phyloP scores from a whole-genome alignment of 35 echinoderm and acorn worm genomes.

The Apostichopus californicus region DNA sequence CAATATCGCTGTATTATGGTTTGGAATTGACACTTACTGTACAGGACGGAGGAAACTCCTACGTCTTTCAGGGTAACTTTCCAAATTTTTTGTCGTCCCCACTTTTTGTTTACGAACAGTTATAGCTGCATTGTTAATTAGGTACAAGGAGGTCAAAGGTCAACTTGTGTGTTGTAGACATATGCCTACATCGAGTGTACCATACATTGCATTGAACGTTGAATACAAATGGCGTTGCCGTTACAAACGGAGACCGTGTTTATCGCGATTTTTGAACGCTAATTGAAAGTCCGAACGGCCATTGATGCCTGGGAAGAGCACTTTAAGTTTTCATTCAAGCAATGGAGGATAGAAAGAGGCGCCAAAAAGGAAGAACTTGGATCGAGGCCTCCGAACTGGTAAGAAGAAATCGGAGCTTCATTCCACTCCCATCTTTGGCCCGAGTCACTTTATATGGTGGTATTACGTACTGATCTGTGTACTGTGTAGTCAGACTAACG shows the following conservation, averaged over 20 bases:
- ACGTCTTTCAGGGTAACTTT: neutral
- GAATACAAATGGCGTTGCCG: slow-evolving; percentile 8
- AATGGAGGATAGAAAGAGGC: slow-evolving; percentile 87
- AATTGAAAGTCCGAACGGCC: neutral
- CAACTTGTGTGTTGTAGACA: neutral
- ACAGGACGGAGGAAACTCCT: no score
- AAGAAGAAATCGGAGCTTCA: slow-evolving; percentile 35
- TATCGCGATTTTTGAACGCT: neutral
- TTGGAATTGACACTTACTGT: no score
- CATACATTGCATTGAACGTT: neutral
- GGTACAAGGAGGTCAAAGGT: slow-evolving; percentile 51
- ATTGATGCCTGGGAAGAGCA: slow-evolving; percentile 2
- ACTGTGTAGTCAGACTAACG: neutral
- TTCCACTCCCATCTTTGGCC: slow-evolving; percentile 48
- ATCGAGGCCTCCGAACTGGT: slow-evolving; percentile 88
- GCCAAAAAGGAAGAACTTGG: slow-evolving; percentile 82
- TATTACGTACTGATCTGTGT: neutral
- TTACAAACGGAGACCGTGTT: neutral
- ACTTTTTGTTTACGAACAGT: slow-evolving; percentile 66
- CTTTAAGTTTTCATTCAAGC: slow-evolving; percentile 4
- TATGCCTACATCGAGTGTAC: slow-evolving; percentile 3
- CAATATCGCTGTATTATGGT: no score
- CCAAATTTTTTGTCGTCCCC: slow-evolving; percentile 49
- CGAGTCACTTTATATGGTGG: slow-evolving; percentile 11
- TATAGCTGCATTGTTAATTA: slow-evolving; percentile 42